Percentiles rank a stretch among this genome's conserved stretches.
These are phyloP conservation scores for Amphilophus citrinellus DNA, from an alignment of 2,113 vertebrate genomes.

Conservation along the genomic window DNA sequence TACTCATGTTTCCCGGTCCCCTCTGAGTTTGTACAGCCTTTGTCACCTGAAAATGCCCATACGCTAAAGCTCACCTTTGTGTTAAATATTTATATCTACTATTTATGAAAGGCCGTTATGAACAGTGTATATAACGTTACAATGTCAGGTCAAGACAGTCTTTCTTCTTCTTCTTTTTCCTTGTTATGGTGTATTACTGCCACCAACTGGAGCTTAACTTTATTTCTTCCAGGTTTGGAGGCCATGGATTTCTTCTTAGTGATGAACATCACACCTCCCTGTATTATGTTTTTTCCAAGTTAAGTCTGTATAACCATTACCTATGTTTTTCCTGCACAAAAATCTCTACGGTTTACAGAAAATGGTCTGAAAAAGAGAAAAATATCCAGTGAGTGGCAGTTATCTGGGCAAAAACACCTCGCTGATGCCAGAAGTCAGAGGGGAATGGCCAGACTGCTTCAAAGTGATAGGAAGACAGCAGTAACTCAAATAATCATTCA, in stretches of 20 bases:
- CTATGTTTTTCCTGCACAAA: background rate
- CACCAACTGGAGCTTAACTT: background rate
- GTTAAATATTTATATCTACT: background rate
- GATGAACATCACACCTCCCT: accelerated
- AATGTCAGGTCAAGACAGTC: background rate
- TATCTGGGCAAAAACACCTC: background rate
- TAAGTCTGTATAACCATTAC: background rate
- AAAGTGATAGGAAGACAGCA: background rate
- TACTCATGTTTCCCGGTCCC: background rate
- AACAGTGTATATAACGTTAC: background rate
- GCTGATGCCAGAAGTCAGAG: no score
- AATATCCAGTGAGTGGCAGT: no score
- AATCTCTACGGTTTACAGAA: background rate
- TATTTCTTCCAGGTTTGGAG: background rate
- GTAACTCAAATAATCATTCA: background rate
- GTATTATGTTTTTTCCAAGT: background rate
- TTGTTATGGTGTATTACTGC: background rate
- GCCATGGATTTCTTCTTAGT: background rate
- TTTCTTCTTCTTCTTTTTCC: background rate
- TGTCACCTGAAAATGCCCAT: background rate
- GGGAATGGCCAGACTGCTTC: background rate
- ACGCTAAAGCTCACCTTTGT: no score
- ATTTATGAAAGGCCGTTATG: background rate
- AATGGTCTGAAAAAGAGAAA: accelerated
- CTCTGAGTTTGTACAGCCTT: background rate